Evolutionary conservation across 2,797 vertebrate genomes (phyloP).

Genomic region (Pelochelys cantorii): DNA sequence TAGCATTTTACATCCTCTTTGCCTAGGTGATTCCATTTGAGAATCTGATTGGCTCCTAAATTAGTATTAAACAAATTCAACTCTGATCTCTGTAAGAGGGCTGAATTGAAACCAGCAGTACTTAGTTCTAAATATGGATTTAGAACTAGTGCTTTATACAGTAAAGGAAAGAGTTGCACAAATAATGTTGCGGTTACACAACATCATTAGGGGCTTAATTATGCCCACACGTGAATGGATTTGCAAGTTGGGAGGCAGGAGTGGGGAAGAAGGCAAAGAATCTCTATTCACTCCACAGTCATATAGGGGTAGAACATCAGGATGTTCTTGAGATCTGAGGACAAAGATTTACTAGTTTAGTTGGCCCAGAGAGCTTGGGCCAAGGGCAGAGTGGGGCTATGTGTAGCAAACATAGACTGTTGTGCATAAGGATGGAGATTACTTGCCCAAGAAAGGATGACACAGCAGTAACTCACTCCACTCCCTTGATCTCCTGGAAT

Average conservation of each 20-base stretch:
- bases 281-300: background rate
- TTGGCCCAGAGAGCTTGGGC: background rate
- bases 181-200: background rate
- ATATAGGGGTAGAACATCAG: background rate
- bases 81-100: background rate
- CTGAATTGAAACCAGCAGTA: background rate
- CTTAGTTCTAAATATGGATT: background rate
- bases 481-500: background rate
- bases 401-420: background rate
- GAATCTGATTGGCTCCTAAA: background rate
- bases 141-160: background rate
- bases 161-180: background rate
- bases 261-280: background rate
- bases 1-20: background rate
- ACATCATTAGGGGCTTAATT: background rate
- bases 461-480: background rate
- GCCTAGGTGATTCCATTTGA: background rate
- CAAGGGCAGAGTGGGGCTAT: background rate
- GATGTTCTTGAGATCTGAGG: background rate
- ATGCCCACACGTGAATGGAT: background rate
- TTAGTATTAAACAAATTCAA: background rate
- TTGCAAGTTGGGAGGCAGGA: background rate
- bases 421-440: background rate
- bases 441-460: background rate
- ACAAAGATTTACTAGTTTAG: background rate